Conservation (phyloP, 2,113 vertebrate genomes). For the Myiagra hebetior region DNA sequence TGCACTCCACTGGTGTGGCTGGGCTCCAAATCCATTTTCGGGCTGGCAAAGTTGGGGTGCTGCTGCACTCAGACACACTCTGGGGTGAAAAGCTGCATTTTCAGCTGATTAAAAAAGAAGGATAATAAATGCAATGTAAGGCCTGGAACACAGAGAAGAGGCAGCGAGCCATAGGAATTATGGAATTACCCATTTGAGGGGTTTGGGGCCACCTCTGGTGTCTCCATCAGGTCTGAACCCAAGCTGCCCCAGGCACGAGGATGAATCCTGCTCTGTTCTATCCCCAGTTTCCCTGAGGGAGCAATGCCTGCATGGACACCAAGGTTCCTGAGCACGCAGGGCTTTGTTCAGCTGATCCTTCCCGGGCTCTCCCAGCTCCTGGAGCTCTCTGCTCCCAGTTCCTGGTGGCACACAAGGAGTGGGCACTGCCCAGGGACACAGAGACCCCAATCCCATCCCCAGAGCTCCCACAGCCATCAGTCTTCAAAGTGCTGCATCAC, state of each 20-base stretch:
- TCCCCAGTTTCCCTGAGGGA: accelerated
- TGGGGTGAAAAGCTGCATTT: neutral
- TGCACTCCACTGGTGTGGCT: neutral
- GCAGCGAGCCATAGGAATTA: neutral
- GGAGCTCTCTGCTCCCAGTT: neutral
- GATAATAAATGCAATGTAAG: neutral
- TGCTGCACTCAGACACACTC: too few relatives aligned
- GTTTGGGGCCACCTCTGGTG: neutral
- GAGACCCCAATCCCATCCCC: neutral
- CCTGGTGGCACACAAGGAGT: neutral
- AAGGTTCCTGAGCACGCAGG: neutral
- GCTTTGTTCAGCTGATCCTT: neutral
- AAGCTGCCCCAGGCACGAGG: neutral
- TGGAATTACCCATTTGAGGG: accelerated
- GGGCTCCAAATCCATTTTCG: neutral
- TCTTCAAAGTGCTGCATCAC: neutral
- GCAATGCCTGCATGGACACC: neutral
- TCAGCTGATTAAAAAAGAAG: neutral
- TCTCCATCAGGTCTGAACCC: neutral
- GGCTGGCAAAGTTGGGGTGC: neutral
- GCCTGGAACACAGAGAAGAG: neutral
- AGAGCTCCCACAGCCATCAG: neutral
- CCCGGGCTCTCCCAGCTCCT: neutral
- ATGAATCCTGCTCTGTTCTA: neutral
- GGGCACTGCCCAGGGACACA: neutral